Conservation (phyloP, 2,113 vertebrate genomes). For the Perca fluviatilis region DNA sequence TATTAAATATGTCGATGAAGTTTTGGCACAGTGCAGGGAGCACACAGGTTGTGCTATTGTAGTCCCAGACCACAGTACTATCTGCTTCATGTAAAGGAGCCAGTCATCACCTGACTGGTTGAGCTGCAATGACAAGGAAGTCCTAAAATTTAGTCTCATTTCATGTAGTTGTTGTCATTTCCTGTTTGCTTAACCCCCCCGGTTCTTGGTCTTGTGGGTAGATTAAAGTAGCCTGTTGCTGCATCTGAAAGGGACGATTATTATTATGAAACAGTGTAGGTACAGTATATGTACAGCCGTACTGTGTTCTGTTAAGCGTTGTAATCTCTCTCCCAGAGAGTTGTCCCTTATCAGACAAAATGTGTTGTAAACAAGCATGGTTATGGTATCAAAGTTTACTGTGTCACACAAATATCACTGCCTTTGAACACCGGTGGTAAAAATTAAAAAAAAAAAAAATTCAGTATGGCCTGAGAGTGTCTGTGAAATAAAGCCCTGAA, state of each 20-base stretch:
- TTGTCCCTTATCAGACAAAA: neutral
- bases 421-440: neutral
- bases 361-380: neutral
- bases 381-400: constrained; percentile 23
- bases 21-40: neutral
- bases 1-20: neutral
- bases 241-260: neutral
- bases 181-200: neutral
- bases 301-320: neutral
- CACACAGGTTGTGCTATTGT: neutral
- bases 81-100: neutral
- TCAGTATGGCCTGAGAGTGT: neutral
- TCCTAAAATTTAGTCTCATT: neutral
- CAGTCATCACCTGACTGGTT: constrained; percentile 22
- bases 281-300: neutral
- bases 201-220: neutral
- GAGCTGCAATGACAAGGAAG: constrained; percentile 18
- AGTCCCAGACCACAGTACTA: neutral
- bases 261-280: neutral
- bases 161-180: constrained; percentile 17
- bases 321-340: neutral
- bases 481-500: neutral
- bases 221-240: neutral
- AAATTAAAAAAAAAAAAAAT: too few relatives aligned
- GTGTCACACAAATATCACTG: neutral